phyloP scores from a whole-genome alignment of 2,113 vertebrate genomes.

The Synchiropus splendidus region DNA sequence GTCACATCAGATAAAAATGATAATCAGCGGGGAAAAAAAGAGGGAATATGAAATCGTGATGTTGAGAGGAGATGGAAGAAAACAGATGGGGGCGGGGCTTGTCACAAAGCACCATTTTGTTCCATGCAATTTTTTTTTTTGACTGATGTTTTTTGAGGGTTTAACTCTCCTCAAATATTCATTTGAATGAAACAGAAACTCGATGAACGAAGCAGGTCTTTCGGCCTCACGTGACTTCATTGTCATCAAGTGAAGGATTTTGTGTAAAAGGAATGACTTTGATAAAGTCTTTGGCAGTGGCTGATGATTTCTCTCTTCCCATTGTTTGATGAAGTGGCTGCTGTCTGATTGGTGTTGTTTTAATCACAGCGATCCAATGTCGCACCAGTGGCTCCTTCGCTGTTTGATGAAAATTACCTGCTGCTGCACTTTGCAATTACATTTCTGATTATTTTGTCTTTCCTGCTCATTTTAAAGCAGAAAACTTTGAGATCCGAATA shows the following conservation, averaged over 20 bases:
- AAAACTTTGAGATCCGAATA: slow-evolving; percentile 22
- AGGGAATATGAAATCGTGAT: no score
- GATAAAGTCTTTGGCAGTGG: slow-evolving; percentile 13
- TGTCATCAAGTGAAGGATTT: no score
- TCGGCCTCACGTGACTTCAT: no score
- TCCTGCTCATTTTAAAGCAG: not conserved
- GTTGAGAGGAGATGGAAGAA: no score
- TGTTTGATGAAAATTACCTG: slow-evolving; percentile 47
- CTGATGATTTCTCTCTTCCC: slow-evolving; percentile 25
- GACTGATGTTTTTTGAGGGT: no score
- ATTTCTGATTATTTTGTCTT: slow-evolving; percentile 25
- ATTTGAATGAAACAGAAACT: no score
- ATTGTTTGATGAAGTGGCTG: slow-evolving; percentile 39
- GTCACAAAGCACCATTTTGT: no score
- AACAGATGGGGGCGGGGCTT: no score
- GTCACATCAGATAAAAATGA: slow-evolving; percentile 1
- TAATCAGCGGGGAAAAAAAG: not conserved
- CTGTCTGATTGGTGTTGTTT: slow-evolving; percentile 41
- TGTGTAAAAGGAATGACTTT: no score
- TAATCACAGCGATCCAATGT: slow-evolving; percentile 35
- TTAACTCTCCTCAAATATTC: no score
- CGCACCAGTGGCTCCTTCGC: slow-evolving; percentile 8
- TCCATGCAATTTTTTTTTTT: no score
- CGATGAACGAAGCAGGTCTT: no score
- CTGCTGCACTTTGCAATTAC: slow-evolving; percentile 34